Evolutionary conservation across 1,140 invertebrate species (phyloP), one percentile per base, ranked within the genome.

Genomic region (Dendrolimus kikuchii): DNA sequence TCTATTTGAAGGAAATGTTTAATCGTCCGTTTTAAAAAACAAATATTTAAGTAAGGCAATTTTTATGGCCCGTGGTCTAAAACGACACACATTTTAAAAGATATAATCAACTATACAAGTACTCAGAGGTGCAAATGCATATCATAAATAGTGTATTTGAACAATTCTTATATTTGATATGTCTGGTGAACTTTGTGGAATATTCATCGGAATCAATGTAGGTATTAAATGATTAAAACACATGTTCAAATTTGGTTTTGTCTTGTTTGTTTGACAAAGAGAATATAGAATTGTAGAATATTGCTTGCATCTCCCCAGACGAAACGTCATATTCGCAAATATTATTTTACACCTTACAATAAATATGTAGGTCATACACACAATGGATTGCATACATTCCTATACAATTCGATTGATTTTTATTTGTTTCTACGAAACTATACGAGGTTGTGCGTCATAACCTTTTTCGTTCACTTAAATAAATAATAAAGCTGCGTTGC

Each of bases 181-280:
- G 23, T 23, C 23, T 23, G 23, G 23, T 23, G 23, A 23, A 49
- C 38, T 38, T 40, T 39, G 37, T 38, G 36, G 46, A 48, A 8
- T 40, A n/a, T 8, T 49, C 9, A 23, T 23, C 23, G 23, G 23
- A 23, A 23, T 23, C 23, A 23, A 23, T 23, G 23, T 23, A 23
- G 23, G 23, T 23, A 23, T 7, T 49, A 6, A 6, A 36, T 38
- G 36, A 46, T 50, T 37, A 38, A 42, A 56, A 60, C 59, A 56
- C 47, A 50, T 60, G 54, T 60, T 50, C 59, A 60, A 60, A 60
- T 60, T 60, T 56, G 42, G 58, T 53, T 55, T 60, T 38, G 44
- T 42, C 47, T 50, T 52, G 40, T 59, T 59, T 54, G 49, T 55
- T 46, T 53, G 45, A 49, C 49, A 38, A 38, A n/a, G 47, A 47